Evolutionary conservation across 2,113 vertebrate genomes (phyloP).

Genomic region (Paraplagusia blochii): DNA sequence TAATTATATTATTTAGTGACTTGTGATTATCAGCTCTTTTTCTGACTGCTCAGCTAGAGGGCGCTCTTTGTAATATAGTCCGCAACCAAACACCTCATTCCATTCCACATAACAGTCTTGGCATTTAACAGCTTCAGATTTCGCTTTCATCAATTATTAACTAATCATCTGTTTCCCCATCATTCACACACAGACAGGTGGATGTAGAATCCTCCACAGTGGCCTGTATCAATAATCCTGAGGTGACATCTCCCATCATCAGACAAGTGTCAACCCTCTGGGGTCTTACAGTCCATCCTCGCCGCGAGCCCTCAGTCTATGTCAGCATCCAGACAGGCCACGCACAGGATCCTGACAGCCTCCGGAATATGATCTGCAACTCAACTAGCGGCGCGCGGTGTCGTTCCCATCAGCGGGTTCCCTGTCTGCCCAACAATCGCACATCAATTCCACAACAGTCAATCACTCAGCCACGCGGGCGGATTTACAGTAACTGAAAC

Average conservation of each 20-base stretch:
- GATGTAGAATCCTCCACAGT: not conserved
- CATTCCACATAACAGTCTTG: no score
- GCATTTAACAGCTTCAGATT: no score
- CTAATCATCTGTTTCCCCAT: no score
- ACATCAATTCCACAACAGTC: slow-evolving; percentile 61
- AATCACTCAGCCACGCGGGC: slow-evolving; percentile 26
- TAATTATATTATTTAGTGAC: no score
- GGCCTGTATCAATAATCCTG: slow-evolving; percentile 50
- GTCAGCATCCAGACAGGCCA: slow-evolving; percentile 64
- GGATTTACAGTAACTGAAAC: slow-evolving; percentile 54
- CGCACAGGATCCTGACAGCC: slow-evolving; percentile 60
- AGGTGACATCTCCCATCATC: slow-evolving; percentile 49
- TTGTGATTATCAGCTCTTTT: no score
- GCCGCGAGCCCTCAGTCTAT: slow-evolving; percentile 70
- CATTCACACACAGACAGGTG: no score
- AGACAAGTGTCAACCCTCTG: slow-evolving; percentile 69
- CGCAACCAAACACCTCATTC: no score
- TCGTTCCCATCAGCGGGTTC: slow-evolving; percentile 45
- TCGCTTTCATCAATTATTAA: no score
- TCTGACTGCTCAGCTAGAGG: no score
- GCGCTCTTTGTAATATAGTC: no score
- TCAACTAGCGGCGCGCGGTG: slow-evolving; percentile 62
- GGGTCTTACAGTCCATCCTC: slow-evolving; percentile 65
- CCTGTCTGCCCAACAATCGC: slow-evolving; percentile 44
- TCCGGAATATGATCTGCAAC: slow-evolving; percentile 69